Conservation (phyloP, 2,888 invertebrate species). For the Criorhina ranunculi region DNA sequence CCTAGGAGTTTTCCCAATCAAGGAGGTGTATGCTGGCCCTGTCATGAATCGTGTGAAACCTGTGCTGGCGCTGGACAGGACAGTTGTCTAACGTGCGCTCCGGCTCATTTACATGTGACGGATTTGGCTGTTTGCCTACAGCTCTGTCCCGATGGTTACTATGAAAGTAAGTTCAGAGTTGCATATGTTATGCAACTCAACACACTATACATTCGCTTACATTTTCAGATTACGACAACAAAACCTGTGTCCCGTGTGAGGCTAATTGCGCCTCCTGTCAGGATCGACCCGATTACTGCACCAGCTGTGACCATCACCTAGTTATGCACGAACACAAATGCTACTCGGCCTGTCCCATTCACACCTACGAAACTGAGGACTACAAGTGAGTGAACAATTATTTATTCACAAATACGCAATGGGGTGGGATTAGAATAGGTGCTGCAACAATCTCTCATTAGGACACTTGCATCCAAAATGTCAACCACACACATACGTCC, state of each 20-base stretch:
- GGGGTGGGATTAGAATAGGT: background rate
- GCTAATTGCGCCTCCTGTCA: constrained; percentile 94
- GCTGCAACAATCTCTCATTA: constrained; percentile 13
- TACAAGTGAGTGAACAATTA: constrained; percentile 86
- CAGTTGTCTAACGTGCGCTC: constrained; percentile 93
- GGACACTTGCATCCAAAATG: constrained; percentile 30
- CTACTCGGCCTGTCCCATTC: constrained; percentile 92
- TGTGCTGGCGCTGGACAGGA: constrained; percentile 95
- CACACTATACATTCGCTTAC: constrained; percentile 35
- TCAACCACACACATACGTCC: constrained; percentile 17
- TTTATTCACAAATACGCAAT: constrained; percentile 56
- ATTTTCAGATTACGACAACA: constrained; percentile 87
- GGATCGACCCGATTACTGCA: constrained; percentile 92
- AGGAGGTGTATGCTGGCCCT: constrained; percentile 92
- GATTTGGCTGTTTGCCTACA: constrained; percentile 95
- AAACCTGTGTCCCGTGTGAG: constrained; percentile 93
- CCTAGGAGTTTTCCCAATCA: constrained; percentile 93
- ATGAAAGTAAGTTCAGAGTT: constrained; percentile 88
- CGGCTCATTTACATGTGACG: constrained; percentile 92
- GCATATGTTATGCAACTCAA: constrained; percentile 7
- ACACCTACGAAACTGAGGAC: constrained; percentile 94
- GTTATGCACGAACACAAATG: constrained; percentile 93
- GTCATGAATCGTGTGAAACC: constrained; percentile 95
- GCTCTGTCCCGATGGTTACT: constrained; percentile 95
- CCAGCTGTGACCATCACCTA: constrained; percentile 94